These are phyloP conservation scores for Trissoscelio sp. DNA, from an alignment of 2,888 invertebrate species.

Conservation along the genomic window DNA sequence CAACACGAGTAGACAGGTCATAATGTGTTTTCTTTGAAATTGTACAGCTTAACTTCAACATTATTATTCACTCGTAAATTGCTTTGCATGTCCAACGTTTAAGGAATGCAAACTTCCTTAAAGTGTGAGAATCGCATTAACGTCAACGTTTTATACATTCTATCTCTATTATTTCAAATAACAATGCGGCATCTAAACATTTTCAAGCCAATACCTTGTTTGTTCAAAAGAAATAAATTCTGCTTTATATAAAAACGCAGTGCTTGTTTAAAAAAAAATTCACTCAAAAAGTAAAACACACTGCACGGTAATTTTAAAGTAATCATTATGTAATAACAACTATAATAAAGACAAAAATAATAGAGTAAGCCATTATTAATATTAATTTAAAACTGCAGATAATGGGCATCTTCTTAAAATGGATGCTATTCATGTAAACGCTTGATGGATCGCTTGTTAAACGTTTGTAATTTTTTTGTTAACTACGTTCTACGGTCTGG, in stretches of 20 bases:
- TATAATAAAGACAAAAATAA: slow-evolving; percentile 28
- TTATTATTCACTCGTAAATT: slow-evolving; percentile 50
- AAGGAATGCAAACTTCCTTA: slow-evolving; percentile 12
- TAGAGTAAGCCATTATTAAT: slow-evolving; percentile 16
- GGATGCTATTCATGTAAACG: not conserved
- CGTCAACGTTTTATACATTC: not conserved
- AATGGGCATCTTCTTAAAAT: slow-evolving; percentile 6
- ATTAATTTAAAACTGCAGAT: slow-evolving; percentile 9
- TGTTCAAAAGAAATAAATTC: not conserved
- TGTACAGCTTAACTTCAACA: slow-evolving; percentile 45
- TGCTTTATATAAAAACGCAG: not conserved
- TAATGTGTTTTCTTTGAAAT: slow-evolving; percentile 58
- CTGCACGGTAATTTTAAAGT: slow-evolving; percentile 1
- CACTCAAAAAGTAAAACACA: slow-evolving; percentile 2
- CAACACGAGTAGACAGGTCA: slow-evolving; percentile 60
- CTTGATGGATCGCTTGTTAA: slow-evolving; percentile 50
- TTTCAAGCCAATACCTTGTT: not conserved
- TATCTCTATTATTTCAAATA: not conserved
- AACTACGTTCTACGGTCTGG: slow-evolving; percentile 55
- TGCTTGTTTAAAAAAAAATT: slow-evolving; percentile 5
- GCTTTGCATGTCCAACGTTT: slow-evolving; percentile 15
- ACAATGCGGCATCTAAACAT: not conserved
- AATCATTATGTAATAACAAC: slow-evolving; percentile 28
- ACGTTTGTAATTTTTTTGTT: slow-evolving; percentile 58
- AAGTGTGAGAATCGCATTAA: slow-evolving; percentile 18